Conservation (phyloP, 2,113 vertebrate genomes). For the Amphiprion ocellaris region DNA sequence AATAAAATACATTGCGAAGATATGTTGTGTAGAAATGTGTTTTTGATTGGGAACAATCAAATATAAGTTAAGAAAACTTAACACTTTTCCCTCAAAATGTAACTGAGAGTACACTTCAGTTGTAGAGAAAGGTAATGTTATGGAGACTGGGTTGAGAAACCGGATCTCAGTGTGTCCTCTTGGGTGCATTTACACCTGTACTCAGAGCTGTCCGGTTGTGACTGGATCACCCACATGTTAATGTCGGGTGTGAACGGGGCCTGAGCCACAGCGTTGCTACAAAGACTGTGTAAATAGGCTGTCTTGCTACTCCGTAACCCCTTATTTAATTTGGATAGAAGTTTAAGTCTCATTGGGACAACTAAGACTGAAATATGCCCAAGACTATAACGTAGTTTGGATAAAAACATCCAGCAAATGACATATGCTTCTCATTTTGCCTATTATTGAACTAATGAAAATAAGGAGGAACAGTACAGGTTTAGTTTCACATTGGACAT, state of each 20-base stretch:
- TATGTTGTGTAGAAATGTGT: too few species aligned
- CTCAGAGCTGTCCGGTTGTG: too few species aligned
- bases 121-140: too few species aligned
- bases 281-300: background rate
- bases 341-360: slow-evolving; percentile 3
- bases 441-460: background rate
- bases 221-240: background rate
- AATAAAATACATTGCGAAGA: too few species aligned
- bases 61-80: too few species aligned
- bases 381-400: background rate
- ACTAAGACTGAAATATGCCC: slow-evolving; percentile 18
- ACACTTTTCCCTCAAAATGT: too few species aligned
- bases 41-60: too few species aligned
- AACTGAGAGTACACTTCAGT: too few species aligned
- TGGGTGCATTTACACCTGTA: too few species aligned
- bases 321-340: slow-evolving; percentile 8
- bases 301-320: background rate
- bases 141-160: background rate
- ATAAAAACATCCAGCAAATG: slow-evolving; percentile 19
- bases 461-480: background rate
- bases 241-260: too few species aligned
- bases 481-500: slow-evolving; percentile 3
- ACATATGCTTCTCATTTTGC: slow-evolving; percentile 29
- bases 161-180: too few species aligned
- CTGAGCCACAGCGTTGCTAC: too few species aligned